Conservation (phyloP, 2,888 invertebrate genomes). For the Agonopterix heracliana region DNA sequence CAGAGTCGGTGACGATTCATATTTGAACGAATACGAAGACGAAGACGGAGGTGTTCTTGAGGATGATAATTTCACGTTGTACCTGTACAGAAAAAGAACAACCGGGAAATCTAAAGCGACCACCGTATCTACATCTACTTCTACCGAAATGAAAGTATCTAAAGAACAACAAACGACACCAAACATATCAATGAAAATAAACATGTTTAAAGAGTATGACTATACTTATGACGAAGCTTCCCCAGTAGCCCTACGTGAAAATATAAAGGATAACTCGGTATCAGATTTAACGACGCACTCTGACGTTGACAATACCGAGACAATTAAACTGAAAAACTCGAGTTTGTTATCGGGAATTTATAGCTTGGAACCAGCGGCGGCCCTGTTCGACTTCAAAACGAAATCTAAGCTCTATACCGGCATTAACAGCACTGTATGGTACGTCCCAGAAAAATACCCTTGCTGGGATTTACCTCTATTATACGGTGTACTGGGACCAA, state of each 20-base stretch:
- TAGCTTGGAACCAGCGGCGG: slow-evolving; percentile 43
- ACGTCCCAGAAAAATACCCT: slow-evolving; percentile 48
- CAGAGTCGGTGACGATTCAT: slow-evolving; percentile 7
- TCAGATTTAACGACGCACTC: not conserved
- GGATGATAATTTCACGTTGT: slow-evolving; percentile 16
- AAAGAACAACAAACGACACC: not conserved
- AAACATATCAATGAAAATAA: slow-evolving; percentile 7
- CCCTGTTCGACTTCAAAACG: slow-evolving; percentile 14
- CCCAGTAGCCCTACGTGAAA: not conserved
- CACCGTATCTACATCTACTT: no score
- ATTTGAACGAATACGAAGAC: slow-evolving; percentile 7
- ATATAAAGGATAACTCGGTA: not conserved
- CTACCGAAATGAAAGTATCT: no score
- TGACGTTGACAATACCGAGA: not conserved
- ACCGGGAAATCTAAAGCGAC: slow-evolving; percentile 4
- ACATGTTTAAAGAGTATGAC: slow-evolving; percentile 16
- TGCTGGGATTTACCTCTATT: slow-evolving; percentile 61
- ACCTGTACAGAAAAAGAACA: slow-evolving; percentile 5
- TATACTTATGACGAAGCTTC: not conserved
- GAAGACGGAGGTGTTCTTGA: slow-evolving; percentile 6
- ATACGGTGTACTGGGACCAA: slow-evolving; percentile 38
- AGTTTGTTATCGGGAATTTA: slow-evolving; percentile 31
- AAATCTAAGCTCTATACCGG: not conserved
- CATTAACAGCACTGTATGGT: slow-evolving; percentile 35
- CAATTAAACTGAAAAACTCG: not conserved